Base-by-base conservation (phyloP, 2,797 vertebrate species). In the Macrochelys suwanniensis region DNA sequence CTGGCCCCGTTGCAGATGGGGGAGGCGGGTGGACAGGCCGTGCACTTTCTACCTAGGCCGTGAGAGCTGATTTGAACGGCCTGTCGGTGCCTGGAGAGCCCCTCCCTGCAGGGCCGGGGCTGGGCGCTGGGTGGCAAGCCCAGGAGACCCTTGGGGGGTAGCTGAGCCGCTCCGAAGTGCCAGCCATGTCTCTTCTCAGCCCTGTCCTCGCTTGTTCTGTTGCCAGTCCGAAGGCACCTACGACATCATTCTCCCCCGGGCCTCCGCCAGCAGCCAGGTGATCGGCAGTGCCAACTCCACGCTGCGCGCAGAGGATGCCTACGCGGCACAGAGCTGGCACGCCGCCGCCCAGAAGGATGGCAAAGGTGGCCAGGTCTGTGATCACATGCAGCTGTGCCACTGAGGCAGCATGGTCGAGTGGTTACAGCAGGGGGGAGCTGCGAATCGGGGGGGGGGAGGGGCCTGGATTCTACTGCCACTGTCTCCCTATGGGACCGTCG, bases 191-290 rank as follows among this genome's bases (percentile, higher is more conserved):
- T 47, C 28, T 54, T 49, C 78, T 33, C 50, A 19, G 10, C 11
- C 51, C 57, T 37, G 68, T 23, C 26, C 83, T 80, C 33, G 61
- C 2, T 5, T 54, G 33, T 84, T 92, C 93, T 54, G 6, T 88
- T 91, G 94, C 56, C 95, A 98, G 96, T 47, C 89, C 0, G 98
- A 98, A 59, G 90, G 96, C 23, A 95, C 98, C 50, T 99, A 97
- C 0, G 98, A 99, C 1, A 94, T 98, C 91, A 95, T 98, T 95
- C 99, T 99, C 93, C 99, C 99, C 80, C 97, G 99, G 23, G 99
- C 99, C 11, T 98, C 98, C 42, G 96, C 98, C 56, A 94, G 96
- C 98, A 98, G 98, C 91, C 98, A 98, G 1, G 94, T 94, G 79
- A 95, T 97, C 82, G 97, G 98, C 98, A 98, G 98, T 57, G 98